Evolutionary conservation across 2,797 vertebrate species (phyloP).

Genomic region (Channallabes apus): DNA sequence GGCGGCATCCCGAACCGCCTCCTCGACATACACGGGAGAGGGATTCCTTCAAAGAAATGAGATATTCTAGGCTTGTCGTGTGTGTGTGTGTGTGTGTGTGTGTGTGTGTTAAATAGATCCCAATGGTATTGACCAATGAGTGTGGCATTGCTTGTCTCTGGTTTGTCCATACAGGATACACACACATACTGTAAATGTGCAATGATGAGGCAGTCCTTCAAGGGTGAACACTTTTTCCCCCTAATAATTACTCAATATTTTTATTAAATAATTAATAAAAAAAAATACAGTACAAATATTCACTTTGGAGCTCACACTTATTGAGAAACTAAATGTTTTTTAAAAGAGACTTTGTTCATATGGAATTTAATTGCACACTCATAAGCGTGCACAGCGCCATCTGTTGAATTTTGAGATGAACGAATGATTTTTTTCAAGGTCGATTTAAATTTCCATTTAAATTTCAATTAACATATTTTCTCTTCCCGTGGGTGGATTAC

Average conservation of each 20-base stretch:
- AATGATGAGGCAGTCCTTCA: background rate
- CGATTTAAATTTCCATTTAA: no score
- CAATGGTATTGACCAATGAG: background rate
- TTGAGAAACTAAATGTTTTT: no score
- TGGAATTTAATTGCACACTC: no score
- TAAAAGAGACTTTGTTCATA: no score
- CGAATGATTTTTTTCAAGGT: no score
- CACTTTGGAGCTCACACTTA: background rate
- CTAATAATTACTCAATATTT: background rate
- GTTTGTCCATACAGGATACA: background rate
- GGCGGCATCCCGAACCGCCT: background rate
- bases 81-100: conserved; percentile 8
- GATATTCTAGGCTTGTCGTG: background rate
- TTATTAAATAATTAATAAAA: no score
- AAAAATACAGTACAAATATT: background rate
- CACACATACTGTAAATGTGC: background rate
- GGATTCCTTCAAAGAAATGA: background rate
- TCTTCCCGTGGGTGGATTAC: no score
- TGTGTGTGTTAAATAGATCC: background rate
- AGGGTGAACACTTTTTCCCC: background rate
- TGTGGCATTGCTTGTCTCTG: background rate
- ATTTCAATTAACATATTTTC: no score
- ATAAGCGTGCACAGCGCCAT: no score
- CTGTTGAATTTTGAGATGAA: no score
- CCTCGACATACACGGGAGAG: background rate